Percentiles rank a stretch among this genome's conserved stretches.
Conservation (phyloP, 2,797 vertebrate species). For the Mallotus villosus region DNA sequence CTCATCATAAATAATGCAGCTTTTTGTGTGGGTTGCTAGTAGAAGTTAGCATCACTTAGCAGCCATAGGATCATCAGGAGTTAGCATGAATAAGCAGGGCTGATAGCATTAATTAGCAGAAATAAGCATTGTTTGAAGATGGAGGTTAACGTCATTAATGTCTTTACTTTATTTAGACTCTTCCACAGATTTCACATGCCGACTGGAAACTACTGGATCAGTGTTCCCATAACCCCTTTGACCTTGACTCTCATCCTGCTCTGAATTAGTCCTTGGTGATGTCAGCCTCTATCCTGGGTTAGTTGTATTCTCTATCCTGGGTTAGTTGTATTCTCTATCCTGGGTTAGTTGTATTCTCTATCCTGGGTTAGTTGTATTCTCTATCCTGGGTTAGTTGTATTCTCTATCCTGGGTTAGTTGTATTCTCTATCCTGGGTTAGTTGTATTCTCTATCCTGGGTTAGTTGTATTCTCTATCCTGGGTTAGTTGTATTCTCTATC, state of each 20-base stretch:
- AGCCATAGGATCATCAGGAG: neutral
- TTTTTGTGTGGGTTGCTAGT: neutral
- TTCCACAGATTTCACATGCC: neutral
- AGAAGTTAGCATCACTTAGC: neutral
- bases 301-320: neutral
- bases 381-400: neutral
- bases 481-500: neutral
- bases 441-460: neutral
- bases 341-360: neutral
- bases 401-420: neutral
- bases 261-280: too few relatives aligned
- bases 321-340: neutral
- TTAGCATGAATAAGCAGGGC: neutral
- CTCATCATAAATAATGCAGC: conserved; percentile 57
- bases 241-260: neutral
- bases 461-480: neutral
- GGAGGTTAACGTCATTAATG: too few relatives aligned
- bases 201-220: neutral
- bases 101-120: neutral
- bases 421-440: neutral
- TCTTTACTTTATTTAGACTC: neutral
- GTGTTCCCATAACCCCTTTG: neutral
- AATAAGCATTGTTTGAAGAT: neutral
- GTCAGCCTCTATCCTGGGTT: neutral
- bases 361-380: neutral